A percentile compares a stretch with the other conserved stretches of the same genome.
phyloP scores from a whole-genome alignment of 1,140 invertebrate species.

The Drosophila arizonae region DNA sequence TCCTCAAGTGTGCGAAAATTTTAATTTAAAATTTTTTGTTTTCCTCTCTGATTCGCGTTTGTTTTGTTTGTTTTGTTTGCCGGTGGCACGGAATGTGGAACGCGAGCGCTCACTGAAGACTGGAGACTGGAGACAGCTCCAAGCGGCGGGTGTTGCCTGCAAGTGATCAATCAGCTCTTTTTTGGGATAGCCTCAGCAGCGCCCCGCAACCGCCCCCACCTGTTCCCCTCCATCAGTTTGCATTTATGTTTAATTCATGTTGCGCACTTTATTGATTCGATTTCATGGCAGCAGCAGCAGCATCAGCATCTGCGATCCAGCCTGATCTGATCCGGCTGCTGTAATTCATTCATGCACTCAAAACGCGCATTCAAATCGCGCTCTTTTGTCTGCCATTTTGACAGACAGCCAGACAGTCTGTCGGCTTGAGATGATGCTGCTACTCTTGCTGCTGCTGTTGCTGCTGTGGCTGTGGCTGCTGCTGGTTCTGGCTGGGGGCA shows the following conservation, averaged over 20 bases:
- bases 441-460: constrained; percentile 1
- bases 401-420: constrained; percentile 81
- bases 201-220: not conserved
- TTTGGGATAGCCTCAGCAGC: constrained; percentile 1
- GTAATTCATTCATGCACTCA: constrained; percentile 81
- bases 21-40: constrained; percentile 74
- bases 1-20: constrained; percentile 75
- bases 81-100: constrained; percentile 23
- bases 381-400: constrained; percentile 65
- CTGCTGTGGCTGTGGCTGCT: constrained; percentile 1
- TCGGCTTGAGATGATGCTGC: constrained; percentile 42
- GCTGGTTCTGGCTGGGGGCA: constrained; percentile 40
- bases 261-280: constrained; percentile 81
- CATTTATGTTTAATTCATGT: constrained; percentile 82
- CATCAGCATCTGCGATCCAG: not conserved
- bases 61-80: not conserved
- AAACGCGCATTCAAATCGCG: constrained; percentile 62
- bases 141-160: constrained; percentile 37
- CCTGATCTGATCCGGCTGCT: constrained; percentile 26
- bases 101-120: not conserved
- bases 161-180: constrained; percentile 74
- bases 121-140: constrained; percentile 1
- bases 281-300: constrained; percentile 33
- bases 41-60: not conserved
- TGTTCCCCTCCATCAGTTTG: constrained; percentile 31